Base-by-base conservation (phyloP, 2,113 vertebrate species). In the Zosterops japonicus region DNA sequence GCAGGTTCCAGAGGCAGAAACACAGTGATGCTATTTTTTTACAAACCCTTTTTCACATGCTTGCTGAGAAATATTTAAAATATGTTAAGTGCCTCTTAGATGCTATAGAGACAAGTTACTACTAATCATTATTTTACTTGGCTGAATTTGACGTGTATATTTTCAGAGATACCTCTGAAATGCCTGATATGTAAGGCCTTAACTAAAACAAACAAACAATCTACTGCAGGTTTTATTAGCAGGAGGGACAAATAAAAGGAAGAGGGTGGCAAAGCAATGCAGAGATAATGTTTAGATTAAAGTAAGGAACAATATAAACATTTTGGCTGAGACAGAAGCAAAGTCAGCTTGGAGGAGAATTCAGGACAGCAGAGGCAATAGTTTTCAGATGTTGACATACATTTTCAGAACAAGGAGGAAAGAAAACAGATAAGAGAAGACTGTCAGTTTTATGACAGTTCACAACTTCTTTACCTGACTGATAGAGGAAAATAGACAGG, bases 341-440 rank as follows among this genome's bases (percentile, higher is more conserved):
- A 84, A 90, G 57, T 68, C 44, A 91, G 28, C 50, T 59, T 44
- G 46, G 33, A 92, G 83, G 39, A 92, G 57, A 92, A 79, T 69
- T 94, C 89, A 89, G 88, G 92, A 83, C 83, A 96, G 59, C 29
- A 75, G 44, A 79, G 47, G 55, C 93, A 94, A 90, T 46, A 21
- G 74, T 89, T 90, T 90, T 87, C 70, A 85, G 79, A 89, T 61
- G 41, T 33, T 76, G 68, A 94, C 81, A 56, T 28, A 74, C 20
- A 79, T 63, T 92, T 92, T 89, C 42, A 88, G 72, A 82, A 70
- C 42, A 68, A 69, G 28, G 33, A 79, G 55, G 31, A 55, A 93
- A 49, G 44, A 60, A n/a, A 46, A 6, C 1, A 94, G 57, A 28
- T 81, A 89, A 70, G 59, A 71, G 63, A 94, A 77, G 33, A 72